Conservation (phyloP, 2,113 vertebrate species). For the Typhlomys cinereus region DNA sequence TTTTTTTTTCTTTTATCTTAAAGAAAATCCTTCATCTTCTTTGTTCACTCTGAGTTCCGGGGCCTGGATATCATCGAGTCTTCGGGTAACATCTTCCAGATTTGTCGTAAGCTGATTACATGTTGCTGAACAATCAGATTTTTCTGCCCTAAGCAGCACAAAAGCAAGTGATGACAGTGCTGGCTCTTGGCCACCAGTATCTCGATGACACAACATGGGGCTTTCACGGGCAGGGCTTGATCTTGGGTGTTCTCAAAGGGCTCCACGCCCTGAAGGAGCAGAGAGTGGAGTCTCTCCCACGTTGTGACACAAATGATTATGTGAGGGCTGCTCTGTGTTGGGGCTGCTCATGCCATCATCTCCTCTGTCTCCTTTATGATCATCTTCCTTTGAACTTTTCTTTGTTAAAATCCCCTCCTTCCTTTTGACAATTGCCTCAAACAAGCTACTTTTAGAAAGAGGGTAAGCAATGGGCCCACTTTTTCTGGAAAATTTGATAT, state of each 20-base stretch:
- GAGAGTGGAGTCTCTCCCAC: neutral
- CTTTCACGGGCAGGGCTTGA: slow-evolving; percentile 66
- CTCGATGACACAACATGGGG: slow-evolving; percentile 73
- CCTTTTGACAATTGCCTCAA: neutral
- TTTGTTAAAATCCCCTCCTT: neutral
- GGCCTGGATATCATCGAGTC: slow-evolving; percentile 87
- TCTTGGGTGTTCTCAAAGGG: slow-evolving; percentile 75
- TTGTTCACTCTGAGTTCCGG: slow-evolving; percentile 78
- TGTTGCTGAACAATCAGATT: slow-evolving; percentile 87
- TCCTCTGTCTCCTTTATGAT: neutral
- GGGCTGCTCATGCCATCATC: neutral
- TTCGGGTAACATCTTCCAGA: slow-evolving; percentile 89
- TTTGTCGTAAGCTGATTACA: slow-evolving; percentile 89
- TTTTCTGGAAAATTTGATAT: neutral
- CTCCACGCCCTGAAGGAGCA: neutral
- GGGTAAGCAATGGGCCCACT: neutral
- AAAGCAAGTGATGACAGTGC: slow-evolving; percentile 86
- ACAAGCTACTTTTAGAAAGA: neutral
- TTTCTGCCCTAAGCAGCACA: slow-evolving; percentile 86
- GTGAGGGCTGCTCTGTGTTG: neutral
- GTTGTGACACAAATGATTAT: neutral
- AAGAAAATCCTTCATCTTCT: slow-evolving; percentile 81
- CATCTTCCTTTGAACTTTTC: neutral
- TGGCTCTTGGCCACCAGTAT: slow-evolving; percentile 84
- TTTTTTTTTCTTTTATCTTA: slow-evolving; percentile 79